A percentile compares a stretch with the other conserved stretches of the same genome.
Conservation (phyloP, 2,113 vertebrate genomes). For the Theristicus caerulescens region DNA sequence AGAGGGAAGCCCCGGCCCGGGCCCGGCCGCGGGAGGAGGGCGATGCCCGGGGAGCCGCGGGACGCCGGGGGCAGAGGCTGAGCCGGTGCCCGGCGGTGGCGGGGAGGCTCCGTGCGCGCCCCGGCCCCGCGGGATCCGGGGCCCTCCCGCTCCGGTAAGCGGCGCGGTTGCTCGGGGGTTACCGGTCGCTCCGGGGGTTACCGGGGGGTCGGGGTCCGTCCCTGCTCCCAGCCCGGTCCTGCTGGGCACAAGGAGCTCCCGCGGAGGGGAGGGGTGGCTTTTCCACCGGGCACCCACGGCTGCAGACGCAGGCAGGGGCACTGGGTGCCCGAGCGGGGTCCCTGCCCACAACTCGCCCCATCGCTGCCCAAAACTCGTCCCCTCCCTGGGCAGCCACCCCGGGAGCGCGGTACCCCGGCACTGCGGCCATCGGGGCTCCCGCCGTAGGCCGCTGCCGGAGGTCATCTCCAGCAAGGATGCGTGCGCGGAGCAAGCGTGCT, state of each 20-base stretch:
- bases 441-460: not conserved
- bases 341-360: not conserved
- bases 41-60: not conserved
- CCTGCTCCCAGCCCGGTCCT: not conserved
- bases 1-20: not conserved
- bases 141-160: not conserved
- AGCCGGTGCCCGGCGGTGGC: not conserved
- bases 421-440: not conserved
- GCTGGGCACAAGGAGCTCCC: not conserved
- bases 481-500: fast-evolving
- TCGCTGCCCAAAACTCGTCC: no score
- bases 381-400: no score
- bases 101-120: not conserved
- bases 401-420: not conserved
- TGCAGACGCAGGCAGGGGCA: not conserved
- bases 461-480: not conserved
- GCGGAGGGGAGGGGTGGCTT: not conserved
- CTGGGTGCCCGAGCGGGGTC: fast-evolving
- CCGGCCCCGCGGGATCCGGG: not conserved
- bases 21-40: not conserved
- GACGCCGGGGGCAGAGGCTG: no score
- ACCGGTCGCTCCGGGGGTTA: not conserved
- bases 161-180: no score
- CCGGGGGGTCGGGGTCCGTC: no score
- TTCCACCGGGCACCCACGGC: not conserved